Evolutionary conservation across 2,113 vertebrate genomes (phyloP), one percentile per base, ranked within the genome.

Genomic region (Alosa alosa): DNA sequence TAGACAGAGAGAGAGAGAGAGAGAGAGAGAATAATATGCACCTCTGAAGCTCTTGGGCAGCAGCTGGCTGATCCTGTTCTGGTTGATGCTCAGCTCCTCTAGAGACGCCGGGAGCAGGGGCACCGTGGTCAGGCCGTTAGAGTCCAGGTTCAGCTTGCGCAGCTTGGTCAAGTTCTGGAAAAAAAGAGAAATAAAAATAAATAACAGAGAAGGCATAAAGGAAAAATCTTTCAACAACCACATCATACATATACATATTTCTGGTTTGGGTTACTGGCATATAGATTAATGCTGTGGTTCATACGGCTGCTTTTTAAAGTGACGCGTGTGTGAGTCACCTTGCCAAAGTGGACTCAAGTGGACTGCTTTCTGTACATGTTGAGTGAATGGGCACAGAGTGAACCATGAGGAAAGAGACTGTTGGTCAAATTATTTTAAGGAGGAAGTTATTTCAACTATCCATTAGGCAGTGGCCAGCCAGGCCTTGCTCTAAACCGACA

Each of bases 21-120:
- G 64, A 72, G n/a, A 3, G 25, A 13, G 64, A 36, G 8, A 36
- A 25, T 36, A 5, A 36, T 17, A 0, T 89, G n/a, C 83, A 96
- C 95, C 95, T 91, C 22, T 88, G 84, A 96, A 96, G 87, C 88
- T 94, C 84, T 91, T 86, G 44, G 68, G 82, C 4, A 90, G 88
- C 39, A 96, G 90, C 1, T 92, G 75, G 49, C 60, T 88, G 8
- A 96, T 91, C 78, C 91, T 89, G 90, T 96, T 96, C 86, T 90
- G 89, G 17, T 93, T 96, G 11, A 96, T 85, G 78, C 93, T 96
- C 39, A 97, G 93, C 84, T 96, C 94, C 86, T 95, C 91, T 47
- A 96, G 89, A 52, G 95, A 95, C 6, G 87, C 0, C 0, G 96
- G 96, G 82, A 96, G 92, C 0, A 44, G 83, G 0, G 95, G 96